Conservation (phyloP, 2,888 invertebrate genomes). For the Lasius fuliginosus region DNA sequence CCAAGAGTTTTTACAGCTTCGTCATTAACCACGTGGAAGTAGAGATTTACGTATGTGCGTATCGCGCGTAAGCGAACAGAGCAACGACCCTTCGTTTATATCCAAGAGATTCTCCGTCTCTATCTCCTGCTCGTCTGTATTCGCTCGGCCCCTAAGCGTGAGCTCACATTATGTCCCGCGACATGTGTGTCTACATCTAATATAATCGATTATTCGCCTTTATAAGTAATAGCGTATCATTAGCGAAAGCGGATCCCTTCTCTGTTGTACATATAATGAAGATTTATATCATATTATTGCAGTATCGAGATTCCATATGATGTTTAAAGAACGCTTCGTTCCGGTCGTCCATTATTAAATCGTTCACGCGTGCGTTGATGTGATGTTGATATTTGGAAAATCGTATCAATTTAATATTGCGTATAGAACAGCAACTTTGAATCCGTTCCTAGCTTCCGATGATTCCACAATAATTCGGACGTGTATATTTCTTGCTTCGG, state of each 20-base stretch:
- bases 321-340: slow-evolving; percentile 42
- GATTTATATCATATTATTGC: slow-evolving; percentile 44
- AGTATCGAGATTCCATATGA: slow-evolving; percentile 36
- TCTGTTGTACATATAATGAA: slow-evolving; percentile 68
- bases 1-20: slow-evolving; percentile 79
- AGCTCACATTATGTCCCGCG: slow-evolving; percentile 37
- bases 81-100: slow-evolving; percentile 35
- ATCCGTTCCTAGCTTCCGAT: slow-evolving; percentile 16
- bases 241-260: slow-evolving; percentile 65
- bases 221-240: slow-evolving; percentile 65
- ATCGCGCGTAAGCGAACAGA: slow-evolving; percentile 56
- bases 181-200: slow-evolving; percentile 61
- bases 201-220: slow-evolving; percentile 70
- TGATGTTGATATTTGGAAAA: slow-evolving; percentile 28
- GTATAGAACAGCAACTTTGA: background rate
- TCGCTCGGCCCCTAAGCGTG: slow-evolving; percentile 23
- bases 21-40: slow-evolving; percentile 67
- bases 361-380: slow-evolving; percentile 30
- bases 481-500: slow-evolving; percentile 34
- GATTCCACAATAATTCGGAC: slow-evolving; percentile 3
- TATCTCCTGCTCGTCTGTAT: slow-evolving; percentile 59
- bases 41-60: slow-evolving; percentile 61
- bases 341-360: slow-evolving; percentile 26
- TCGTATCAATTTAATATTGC: slow-evolving; percentile 16
- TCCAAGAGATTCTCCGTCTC: slow-evolving; percentile 42